A percentile compares a stretch with the other conserved stretches of the same genome.
Conservation (phyloP, 1,140 invertebrate genomes). For the Drosophila ohnishii region DNA sequence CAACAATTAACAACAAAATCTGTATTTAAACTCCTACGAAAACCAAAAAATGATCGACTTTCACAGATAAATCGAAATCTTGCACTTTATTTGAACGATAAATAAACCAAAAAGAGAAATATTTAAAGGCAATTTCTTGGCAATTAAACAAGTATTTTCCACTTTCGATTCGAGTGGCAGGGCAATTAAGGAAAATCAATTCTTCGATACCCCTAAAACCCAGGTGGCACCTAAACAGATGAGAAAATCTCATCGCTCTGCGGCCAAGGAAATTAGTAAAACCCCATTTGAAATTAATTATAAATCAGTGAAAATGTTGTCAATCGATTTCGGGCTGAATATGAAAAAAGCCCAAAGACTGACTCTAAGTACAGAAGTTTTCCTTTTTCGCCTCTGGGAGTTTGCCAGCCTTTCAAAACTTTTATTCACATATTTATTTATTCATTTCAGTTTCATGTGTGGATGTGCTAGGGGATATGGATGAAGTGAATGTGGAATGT, state of each 20-base stretch:
- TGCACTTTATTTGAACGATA: constrained; percentile 34
- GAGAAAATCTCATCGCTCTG: constrained; percentile 35
- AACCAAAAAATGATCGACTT: neutral
- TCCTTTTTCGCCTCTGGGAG: constrained; percentile 1
- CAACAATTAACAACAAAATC: too few relatives aligned
- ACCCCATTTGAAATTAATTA: constrained; percentile 48
- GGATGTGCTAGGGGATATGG: neutral
- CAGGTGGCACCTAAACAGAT: constrained; percentile 21
- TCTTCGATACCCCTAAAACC: neutral
- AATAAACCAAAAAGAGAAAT: constrained; percentile 17
- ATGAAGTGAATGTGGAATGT: neutral
- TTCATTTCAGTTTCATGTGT: constrained; percentile 20
- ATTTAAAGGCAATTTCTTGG: constrained; percentile 13
- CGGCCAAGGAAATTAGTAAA: constrained; percentile 34
- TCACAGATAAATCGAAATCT: neutral
- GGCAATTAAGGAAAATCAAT: constrained; percentile 35
- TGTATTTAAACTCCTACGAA: too few relatives aligned
- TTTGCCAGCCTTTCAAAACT: constrained; percentile 28
- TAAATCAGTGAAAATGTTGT: constrained; percentile 43
- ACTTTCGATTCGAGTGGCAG: constrained; percentile 30
- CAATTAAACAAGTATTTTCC: constrained; percentile 34
- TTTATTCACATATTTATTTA: constrained; percentile 58
- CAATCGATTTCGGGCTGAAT: constrained; percentile 41
- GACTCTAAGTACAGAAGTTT: constrained; percentile 22
- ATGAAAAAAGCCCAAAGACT: constrained; percentile 7